phyloP scores from a whole-genome alignment of 2,113 vertebrate species.

The Gambusia affinis region DNA sequence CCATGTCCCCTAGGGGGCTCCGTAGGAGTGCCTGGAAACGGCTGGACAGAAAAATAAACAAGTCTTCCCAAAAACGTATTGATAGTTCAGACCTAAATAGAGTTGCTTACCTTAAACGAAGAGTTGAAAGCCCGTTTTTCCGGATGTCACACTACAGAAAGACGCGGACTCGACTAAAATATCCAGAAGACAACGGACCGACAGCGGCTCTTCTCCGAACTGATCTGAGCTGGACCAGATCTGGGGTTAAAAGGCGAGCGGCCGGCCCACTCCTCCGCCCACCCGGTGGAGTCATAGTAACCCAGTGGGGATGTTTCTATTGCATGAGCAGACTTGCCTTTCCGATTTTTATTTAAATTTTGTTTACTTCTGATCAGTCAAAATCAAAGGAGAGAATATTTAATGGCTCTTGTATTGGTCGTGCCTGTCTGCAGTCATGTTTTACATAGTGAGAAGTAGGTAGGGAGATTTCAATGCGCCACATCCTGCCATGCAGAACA shows the following conservation, averaged over 20 bases:
- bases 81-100: neutral
- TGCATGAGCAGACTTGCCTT: conserved; percentile 37
- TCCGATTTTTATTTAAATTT: neutral
- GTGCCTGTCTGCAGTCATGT: no score
- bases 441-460: no score
- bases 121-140: no score
- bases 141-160: neutral
- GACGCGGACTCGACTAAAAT: neutral
- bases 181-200: neutral
- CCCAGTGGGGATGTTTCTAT: neutral
- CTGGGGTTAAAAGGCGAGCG: neutral
- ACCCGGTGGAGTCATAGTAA: conserved; percentile 26
- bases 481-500: no score
- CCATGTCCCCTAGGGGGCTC: no score
- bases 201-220: neutral
- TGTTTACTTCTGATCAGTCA: neutral
- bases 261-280: conserved; percentile 15
- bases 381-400: no score
- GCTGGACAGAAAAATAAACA: neutral
- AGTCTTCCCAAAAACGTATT: neutral
- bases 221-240: neutral
- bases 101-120: neutral
- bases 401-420: no score
- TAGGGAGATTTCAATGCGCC: no score
- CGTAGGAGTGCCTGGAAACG: neutral